Conservation (phyloP, 2,797 vertebrate genomes). For the Gadopsis marmoratus region DNA sequence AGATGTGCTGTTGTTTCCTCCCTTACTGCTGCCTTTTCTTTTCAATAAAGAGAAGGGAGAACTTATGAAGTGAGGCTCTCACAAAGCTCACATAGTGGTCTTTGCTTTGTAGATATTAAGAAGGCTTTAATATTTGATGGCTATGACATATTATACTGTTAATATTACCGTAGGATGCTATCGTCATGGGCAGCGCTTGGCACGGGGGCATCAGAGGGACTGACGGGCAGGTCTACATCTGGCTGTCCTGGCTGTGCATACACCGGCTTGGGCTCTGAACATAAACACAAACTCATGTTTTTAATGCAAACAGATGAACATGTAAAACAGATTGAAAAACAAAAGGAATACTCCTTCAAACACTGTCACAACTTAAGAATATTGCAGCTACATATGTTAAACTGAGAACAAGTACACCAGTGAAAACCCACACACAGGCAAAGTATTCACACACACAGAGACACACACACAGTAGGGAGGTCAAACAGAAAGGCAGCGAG, state of each 20-base stretch:
- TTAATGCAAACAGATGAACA: constrained; percentile 6
- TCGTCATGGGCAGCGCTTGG: constrained; percentile 95
- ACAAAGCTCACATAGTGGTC: not conserved
- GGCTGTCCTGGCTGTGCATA: constrained; percentile 98
- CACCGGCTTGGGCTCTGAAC: constrained; percentile 95
- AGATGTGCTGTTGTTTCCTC: not conserved
- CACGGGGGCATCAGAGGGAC: constrained; percentile 95
- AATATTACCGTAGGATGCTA: constrained; percentile 91
- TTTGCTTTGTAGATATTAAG: not conserved
- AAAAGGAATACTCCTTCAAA: constrained; percentile 6
- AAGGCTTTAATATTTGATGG: not conserved
- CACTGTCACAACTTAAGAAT: constrained; percentile 18
- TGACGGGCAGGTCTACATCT: constrained; percentile 98
- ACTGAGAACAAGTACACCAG: constrained; percentile 4
- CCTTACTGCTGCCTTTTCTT: not conserved
- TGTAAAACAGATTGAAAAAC: constrained; percentile 4
- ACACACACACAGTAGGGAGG: constrained; percentile 62
- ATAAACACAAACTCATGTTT: constrained; percentile 16
- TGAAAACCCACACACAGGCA: constrained; percentile 14
- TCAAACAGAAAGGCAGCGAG: constrained; percentile 77
- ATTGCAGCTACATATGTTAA: constrained; percentile 4
- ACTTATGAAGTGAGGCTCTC: not conserved
- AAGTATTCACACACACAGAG: constrained; percentile 52
- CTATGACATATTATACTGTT: not conserved
- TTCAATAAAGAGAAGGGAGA: not conserved